Evolutionary conservation across 2,888 invertebrate genomes (phyloP).

Genomic region (Tipula lateralis): DNA sequence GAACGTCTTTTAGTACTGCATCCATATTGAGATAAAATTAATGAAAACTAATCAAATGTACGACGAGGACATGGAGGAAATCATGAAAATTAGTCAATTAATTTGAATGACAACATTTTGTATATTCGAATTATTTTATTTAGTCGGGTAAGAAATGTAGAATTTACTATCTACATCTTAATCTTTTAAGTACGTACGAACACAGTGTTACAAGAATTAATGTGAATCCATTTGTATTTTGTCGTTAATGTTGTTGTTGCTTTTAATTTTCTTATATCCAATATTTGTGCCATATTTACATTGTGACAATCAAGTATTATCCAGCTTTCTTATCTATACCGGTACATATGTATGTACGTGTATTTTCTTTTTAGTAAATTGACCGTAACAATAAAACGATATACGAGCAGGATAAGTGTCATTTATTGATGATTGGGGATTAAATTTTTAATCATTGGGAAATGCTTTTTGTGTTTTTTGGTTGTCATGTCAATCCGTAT

Average conservation of each 20-base stretch:
- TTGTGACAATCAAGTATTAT: background rate
- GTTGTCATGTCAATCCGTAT: background rate
- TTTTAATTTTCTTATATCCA: background rate
- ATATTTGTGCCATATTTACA: background rate
- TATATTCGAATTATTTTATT: background rate
- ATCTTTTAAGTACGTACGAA: background rate
- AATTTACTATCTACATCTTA: background rate
- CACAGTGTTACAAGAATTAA: background rate
- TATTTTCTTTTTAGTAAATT: background rate
- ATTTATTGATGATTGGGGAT: background rate
- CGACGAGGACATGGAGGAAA: background rate
- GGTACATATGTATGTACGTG: no score
- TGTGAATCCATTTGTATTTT: background rate
- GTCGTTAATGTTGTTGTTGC: background rate
- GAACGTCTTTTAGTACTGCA: background rate
- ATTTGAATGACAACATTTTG: background rate
- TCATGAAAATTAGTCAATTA: conserved; percentile 19
- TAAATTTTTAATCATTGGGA: background rate
- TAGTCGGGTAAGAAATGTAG: background rate
- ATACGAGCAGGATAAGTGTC: background rate
- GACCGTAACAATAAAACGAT: conserved; percentile 6
- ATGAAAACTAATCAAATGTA: background rate
- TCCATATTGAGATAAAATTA: background rate
- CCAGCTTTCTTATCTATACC: background rate
- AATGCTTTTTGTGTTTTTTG: background rate